These are phyloP conservation scores for Nothoprocta perdicaria DNA, from an alignment of 2,113 vertebrate genomes.

Conservation along the genomic window DNA sequence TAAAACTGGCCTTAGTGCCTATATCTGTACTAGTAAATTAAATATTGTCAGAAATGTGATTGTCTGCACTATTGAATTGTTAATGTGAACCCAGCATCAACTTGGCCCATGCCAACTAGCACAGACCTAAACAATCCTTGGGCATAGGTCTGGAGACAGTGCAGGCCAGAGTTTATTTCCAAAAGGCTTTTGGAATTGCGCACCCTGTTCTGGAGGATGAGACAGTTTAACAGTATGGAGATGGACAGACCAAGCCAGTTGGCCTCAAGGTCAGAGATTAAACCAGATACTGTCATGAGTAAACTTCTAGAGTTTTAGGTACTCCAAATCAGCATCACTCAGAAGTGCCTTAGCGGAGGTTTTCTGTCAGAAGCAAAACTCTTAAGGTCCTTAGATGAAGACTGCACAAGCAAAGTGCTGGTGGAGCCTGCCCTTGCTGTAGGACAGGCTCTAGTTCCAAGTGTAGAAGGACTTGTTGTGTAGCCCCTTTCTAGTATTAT, in stretches of 20 bases:
- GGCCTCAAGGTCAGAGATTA: not conserved
- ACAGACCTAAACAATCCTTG: not conserved
- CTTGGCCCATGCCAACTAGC: not conserved
- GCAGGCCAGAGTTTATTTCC: not conserved
- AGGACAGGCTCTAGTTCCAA: not conserved
- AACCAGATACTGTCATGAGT: not conserved
- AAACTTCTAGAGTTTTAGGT: not conserved
- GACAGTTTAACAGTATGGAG: not conserved
- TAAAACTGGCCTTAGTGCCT: not conserved
- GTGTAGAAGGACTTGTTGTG: not conserved
- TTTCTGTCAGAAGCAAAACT: not conserved
- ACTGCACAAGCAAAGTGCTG: not conserved
- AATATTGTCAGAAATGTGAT: not conserved
- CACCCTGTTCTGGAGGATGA: not conserved
- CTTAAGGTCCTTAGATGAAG: not conserved
- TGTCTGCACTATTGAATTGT: not conserved
- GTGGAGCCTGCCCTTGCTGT: not conserved
- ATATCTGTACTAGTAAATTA: not conserved
- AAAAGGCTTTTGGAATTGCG: not conserved
- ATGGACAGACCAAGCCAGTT: not conserved
- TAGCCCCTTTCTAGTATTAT: not conserved
- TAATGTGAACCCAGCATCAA: not conserved
- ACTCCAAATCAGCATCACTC: not conserved
- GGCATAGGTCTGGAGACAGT: not conserved
- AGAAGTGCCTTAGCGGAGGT: not conserved